Evolutionary conservation across 2,888 invertebrate species (phyloP).

Genomic region (Bellardia pandia): DNA sequence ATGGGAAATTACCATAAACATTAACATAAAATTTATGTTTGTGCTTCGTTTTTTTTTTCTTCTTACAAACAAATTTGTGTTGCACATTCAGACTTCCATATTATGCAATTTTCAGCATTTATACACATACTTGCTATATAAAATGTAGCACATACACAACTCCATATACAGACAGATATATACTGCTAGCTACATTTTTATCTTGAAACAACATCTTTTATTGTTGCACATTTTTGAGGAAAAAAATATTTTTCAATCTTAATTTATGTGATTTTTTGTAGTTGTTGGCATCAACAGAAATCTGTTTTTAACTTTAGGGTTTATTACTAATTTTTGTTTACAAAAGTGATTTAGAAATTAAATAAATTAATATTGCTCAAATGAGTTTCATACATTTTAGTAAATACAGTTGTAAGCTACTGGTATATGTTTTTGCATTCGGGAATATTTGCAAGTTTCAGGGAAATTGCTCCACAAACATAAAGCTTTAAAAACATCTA

Average conservation of each 20-base stretch:
- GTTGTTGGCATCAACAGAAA: conserved; percentile 45
- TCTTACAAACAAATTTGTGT: conserved; percentile 40
- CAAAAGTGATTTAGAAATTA: conserved; percentile 6
- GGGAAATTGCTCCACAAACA: no score
- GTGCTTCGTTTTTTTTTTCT: conserved; percentile 1
- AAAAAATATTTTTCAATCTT: conserved; percentile 44
- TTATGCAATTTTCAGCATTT: conserved; percentile 63
- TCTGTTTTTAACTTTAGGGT: conserved; percentile 25
- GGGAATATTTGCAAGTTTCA: no score
- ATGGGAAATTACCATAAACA: conserved; percentile 69
- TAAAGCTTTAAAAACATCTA: no score
- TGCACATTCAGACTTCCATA: conserved; percentile 59
- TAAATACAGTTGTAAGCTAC: no score
- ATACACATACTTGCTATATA: conserved; percentile 22
- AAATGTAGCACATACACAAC: conserved; percentile 2
- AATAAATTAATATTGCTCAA: neutral
- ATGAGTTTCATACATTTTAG: no score
- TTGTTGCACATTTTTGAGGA: conserved; percentile 54
- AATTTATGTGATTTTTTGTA: conserved; percentile 61
- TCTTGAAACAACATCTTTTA: conserved; percentile 53
- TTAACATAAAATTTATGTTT: conserved; percentile 63
- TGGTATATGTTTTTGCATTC: no score
- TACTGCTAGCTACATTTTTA: conserved; percentile 15
- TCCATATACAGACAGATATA: neutral
- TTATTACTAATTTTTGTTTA: conserved; percentile 23